phyloP scores from a whole-genome alignment of 2,113 vertebrate species.

The Cephalopterus ornatus region DNA sequence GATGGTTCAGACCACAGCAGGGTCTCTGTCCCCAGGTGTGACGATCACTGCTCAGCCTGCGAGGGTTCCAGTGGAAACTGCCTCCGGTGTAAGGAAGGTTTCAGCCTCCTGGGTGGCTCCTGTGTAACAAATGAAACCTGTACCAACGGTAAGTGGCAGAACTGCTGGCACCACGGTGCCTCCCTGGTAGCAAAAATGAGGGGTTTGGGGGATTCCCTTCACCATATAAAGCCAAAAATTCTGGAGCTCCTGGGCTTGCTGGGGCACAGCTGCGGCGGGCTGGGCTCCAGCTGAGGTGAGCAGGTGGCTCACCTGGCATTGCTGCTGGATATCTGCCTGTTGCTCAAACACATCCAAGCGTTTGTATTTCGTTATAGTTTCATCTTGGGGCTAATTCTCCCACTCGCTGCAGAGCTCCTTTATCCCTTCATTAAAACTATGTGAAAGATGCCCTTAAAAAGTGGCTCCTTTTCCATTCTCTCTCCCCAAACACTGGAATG shows the following conservation, averaged over 20 bases:
- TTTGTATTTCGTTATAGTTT: not conserved
- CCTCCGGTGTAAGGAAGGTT: slow-evolving; percentile 81
- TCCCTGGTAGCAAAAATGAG: not conserved
- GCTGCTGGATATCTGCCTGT: not conserved
- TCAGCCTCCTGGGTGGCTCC: slow-evolving; percentile 77
- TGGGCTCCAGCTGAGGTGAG: not conserved
- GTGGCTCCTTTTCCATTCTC: not conserved
- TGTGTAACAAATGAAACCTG: slow-evolving; percentile 86
- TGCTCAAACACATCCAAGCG: not conserved
- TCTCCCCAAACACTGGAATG: not conserved
- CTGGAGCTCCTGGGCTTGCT: not conserved
- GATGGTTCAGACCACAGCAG: not conserved
- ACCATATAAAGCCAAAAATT: not conserved
- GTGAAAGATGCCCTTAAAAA: slow-evolving; percentile 19
- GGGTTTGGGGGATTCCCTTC: not conserved
- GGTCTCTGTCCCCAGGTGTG: slow-evolving; percentile 77
- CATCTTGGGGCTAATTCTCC: slow-evolving; percentile 36
- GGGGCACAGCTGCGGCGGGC: not conserved
- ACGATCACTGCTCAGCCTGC: slow-evolving; percentile 84
- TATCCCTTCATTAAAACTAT: not conserved
- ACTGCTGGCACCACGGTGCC: not conserved
- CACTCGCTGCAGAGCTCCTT: slow-evolving; percentile 11
- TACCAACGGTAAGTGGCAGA: slow-evolving; percentile 81
- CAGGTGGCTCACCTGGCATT: not conserved
- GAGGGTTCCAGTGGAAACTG: slow-evolving; percentile 82